Evolutionary conservation across 1,140 invertebrate genomes (phyloP).

Genomic region (Zaprionus vittiger): DNA sequence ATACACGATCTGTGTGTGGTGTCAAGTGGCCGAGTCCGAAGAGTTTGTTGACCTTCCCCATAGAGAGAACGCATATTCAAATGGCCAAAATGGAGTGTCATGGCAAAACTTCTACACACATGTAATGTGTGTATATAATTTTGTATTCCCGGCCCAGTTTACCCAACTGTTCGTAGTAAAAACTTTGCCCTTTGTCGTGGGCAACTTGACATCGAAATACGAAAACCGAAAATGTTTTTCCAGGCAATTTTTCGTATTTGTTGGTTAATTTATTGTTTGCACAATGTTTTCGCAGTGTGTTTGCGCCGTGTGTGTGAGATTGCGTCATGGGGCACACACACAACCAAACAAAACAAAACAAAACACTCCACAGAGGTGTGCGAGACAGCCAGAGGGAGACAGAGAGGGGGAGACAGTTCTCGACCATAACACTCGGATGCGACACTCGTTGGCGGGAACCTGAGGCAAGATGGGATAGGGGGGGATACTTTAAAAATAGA

Average conservation of each 20-base stretch:
- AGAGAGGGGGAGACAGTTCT: background rate
- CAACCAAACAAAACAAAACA: constrained; percentile 30
- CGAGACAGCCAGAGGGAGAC: constrained; percentile 29
- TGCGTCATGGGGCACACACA: constrained; percentile 59
- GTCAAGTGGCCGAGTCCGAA: constrained; percentile 47
- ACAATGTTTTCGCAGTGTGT: constrained; percentile 52
- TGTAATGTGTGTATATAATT: constrained; percentile 43
- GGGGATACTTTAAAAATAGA: constrained; percentile 62
- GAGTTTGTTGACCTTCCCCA: constrained; percentile 55
- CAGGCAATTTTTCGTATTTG: constrained; percentile 61
- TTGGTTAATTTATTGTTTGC: constrained; percentile 77
- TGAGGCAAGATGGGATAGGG: background rate
- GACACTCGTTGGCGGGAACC: background rate
- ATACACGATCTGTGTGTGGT: constrained; percentile 47
- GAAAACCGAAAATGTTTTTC: constrained; percentile 56
- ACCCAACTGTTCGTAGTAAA: constrained; percentile 44
- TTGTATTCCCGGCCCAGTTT: constrained; percentile 35
- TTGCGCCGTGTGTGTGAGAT: constrained; percentile 23
- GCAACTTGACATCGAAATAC: constrained; percentile 59
- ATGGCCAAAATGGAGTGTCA: constrained; percentile 67
- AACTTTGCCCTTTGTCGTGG: constrained; percentile 21
- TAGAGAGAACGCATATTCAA: constrained; percentile 39
- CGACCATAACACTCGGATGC: background rate
- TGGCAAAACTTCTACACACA: constrained; percentile 56
- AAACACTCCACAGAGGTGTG: constrained; percentile 37